phyloP scores from a whole-genome alignment of 2,888 invertebrate genomes.

The Rhimphoctona megacephalus region DNA sequence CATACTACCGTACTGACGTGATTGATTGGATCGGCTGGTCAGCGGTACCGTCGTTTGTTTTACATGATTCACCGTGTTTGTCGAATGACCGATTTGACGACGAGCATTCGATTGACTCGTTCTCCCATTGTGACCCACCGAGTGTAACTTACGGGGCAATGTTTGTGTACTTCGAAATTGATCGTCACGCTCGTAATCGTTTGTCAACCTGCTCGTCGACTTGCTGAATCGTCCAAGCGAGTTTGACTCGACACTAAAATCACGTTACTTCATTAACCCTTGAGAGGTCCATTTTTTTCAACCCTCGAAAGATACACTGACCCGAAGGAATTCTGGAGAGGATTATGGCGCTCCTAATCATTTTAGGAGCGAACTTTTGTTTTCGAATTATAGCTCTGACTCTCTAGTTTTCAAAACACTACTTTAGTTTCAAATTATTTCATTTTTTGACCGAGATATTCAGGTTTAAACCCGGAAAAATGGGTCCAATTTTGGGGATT shows the following conservation, averaged over 20 bases:
- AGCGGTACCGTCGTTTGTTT: constrained; percentile 50
- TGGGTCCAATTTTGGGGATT: neutral
- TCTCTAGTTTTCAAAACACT: neutral
- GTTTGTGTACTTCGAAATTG: constrained; percentile 90
- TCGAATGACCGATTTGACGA: constrained; percentile 38
- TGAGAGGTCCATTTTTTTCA: neutral
- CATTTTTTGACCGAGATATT: neutral
- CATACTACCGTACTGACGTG: constrained; percentile 80
- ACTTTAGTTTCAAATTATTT: neutral
- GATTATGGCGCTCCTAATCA: neutral
- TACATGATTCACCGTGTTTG: constrained; percentile 66
- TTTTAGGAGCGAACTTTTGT: neutral
- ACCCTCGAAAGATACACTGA: neutral
- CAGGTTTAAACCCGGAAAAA: neutral
- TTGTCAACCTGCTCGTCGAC: constrained; percentile 90
- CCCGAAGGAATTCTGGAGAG: neutral
- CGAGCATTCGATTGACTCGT: constrained; percentile 53
- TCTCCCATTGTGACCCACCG: constrained; percentile 71
- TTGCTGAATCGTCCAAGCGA: constrained; percentile 94
- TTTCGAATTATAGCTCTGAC: neutral
- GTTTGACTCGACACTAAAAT: constrained; percentile 89
- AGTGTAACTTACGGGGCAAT: constrained; percentile 88
- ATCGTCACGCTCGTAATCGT: constrained; percentile 86
- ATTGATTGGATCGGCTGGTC: constrained; percentile 43
- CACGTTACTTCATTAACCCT: constrained; percentile 54